Percentiles rank a stretch among this genome's conserved stretches.
These are phyloP conservation scores for Agrochola macilenta DNA, from an alignment of 2,888 invertebrate species.

Conservation along the genomic window DNA sequence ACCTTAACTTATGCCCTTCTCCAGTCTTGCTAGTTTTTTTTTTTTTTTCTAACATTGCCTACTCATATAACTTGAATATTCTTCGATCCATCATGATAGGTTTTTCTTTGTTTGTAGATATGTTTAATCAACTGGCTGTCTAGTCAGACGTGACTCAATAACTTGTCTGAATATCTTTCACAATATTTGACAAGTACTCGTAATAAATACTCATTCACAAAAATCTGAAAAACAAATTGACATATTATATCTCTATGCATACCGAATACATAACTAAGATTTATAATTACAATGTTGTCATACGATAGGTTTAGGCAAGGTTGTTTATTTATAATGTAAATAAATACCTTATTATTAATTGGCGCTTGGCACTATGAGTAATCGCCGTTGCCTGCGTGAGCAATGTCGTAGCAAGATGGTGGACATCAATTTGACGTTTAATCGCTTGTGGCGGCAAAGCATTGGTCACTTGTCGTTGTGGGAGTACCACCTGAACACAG, in stretches of 20 bases:
- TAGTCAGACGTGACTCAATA: conserved; percentile 12
- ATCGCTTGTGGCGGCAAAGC: conserved; percentile 69
- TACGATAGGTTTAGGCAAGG: background rate
- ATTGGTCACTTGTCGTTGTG: conserved; percentile 71
- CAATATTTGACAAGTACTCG: conserved; percentile 16
- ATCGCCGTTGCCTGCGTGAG: conserved; percentile 67
- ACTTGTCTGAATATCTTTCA: background rate
- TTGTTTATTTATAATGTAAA: conserved; percentile 23
- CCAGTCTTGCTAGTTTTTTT: too few relatives aligned
- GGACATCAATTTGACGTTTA: conserved; percentile 69
- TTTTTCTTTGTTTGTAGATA: background rate
- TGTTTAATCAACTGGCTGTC: background rate
- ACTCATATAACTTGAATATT: background rate
- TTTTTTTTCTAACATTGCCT: background rate
- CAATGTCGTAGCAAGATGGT: conserved; percentile 73
- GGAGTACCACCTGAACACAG: conserved; percentile 52
- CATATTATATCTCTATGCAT: background rate
- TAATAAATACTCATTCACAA: background rate
- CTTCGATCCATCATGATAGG: background rate
- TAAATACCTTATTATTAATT: conserved; percentile 60
- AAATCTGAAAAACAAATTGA: background rate
- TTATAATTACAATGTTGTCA: background rate
- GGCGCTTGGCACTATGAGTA: conserved; percentile 68
- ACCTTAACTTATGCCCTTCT: background rate
- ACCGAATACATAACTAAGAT: background rate